Percentiles rank a stretch among this genome's conserved stretches.
phyloP scores from a whole-genome alignment of 2,888 invertebrate genomes.

The Hydriomena furcata region DNA sequence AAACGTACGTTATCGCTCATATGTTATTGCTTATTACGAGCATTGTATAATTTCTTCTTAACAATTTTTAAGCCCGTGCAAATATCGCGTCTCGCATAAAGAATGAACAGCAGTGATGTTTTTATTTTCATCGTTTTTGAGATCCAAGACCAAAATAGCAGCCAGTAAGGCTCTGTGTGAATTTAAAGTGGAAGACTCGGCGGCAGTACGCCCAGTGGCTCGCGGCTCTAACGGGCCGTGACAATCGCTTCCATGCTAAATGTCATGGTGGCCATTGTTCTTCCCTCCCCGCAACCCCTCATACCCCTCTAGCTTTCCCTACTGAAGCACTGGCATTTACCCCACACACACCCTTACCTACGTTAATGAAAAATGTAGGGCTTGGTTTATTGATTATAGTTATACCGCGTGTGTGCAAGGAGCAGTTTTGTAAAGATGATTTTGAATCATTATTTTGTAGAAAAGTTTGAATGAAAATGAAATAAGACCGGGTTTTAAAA shows the following conservation, averaged over 20 bases:
- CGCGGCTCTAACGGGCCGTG: slow-evolving; percentile 75
- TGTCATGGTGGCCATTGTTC: slow-evolving; percentile 83
- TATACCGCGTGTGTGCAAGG: slow-evolving; percentile 29
- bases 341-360: slow-evolving; percentile 64
- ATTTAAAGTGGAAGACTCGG: slow-evolving; percentile 63
- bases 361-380: slow-evolving; percentile 66
- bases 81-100: slow-evolving; percentile 4
- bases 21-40: slow-evolving; percentile 58
- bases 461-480: too few species aligned
- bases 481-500: slow-evolving; percentile 27
- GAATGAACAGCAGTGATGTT: background rate
- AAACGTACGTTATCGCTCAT: slow-evolving; percentile 66
- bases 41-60: slow-evolving; percentile 36
- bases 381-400: slow-evolving; percentile 57
- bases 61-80: slow-evolving; percentile 29
- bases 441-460: slow-evolving; percentile 24
- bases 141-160: slow-evolving; percentile 21
- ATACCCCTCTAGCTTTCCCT: slow-evolving; percentile 58
- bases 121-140: slow-evolving; percentile 24
- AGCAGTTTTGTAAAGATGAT: slow-evolving; percentile 21
- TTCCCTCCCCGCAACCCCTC: slow-evolving; percentile 48
- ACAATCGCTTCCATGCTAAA: slow-evolving; percentile 82
- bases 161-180: slow-evolving; percentile 50
- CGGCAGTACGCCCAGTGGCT: slow-evolving; percentile 71
- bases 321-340: slow-evolving; percentile 72